Evolutionary conservation across 1,140 invertebrate genomes (phyloP).

Genomic region (Drosophila bifasciata): DNA sequence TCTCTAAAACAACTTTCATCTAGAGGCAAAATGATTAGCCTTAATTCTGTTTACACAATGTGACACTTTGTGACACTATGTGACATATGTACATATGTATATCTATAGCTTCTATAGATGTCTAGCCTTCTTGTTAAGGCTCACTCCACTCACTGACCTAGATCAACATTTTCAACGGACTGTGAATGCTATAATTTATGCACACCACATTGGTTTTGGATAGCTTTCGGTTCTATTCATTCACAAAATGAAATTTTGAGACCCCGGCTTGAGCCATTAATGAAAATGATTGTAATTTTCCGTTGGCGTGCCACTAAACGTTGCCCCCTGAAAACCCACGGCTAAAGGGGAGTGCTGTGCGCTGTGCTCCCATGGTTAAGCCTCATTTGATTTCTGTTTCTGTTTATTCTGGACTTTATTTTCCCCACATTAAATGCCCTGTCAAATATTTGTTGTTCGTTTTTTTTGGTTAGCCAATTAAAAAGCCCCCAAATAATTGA

Average conservation of each 20-base stretch:
- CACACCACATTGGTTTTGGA: constrained; percentile 5
- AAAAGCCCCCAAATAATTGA: constrained; percentile 34
- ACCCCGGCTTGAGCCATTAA: constrained; percentile 36
- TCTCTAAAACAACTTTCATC: constrained; percentile 1
- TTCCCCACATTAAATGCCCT: constrained; percentile 13
- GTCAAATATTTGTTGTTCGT: constrained; percentile 46
- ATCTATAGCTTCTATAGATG: not conserved
- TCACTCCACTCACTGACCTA: constrained; percentile 37
- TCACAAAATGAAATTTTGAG: constrained; percentile 19
- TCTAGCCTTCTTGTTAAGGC: not conserved
- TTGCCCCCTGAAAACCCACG: not conserved
- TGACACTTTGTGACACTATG: too few relatives aligned
- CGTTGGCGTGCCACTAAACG: constrained; percentile 35
- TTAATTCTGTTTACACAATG: constrained; percentile 18
- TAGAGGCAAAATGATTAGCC: constrained; percentile 15
- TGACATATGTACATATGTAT: constrained; percentile 4
- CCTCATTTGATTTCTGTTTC: too few relatives aligned
- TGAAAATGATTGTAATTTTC: constrained; percentile 49
- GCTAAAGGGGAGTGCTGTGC: too few relatives aligned
- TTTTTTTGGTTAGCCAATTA: constrained; percentile 45
- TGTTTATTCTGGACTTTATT: constrained; percentile 27
- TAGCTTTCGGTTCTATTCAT: not conserved
- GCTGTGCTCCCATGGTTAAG: too few relatives aligned
- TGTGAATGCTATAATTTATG: constrained; percentile 23
- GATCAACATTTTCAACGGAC: constrained; percentile 31